phyloP scores from a whole-genome alignment of 2,888 invertebrate species.

The Prosopocoilus inquinatus region DNA sequence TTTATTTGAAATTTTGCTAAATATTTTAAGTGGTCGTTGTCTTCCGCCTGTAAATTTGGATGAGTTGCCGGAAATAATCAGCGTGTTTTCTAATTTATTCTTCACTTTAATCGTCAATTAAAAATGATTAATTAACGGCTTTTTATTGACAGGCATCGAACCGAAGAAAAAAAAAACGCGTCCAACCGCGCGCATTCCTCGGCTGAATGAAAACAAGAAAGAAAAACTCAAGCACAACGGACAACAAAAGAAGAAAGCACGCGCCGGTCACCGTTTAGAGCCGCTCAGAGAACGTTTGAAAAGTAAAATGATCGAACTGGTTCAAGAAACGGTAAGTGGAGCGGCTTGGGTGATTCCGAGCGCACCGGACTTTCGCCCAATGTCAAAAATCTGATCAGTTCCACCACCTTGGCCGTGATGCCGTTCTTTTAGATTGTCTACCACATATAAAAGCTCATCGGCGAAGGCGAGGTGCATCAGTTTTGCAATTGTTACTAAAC shows the following conservation, averaged over 20 bases:
- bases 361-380: slow-evolving; percentile 25
- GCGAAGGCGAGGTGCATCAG: slow-evolving; percentile 17
- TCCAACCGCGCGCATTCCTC: too few relatives aligned
- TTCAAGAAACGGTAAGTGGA: slow-evolving; percentile 30
- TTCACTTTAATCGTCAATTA: too few relatives aligned
- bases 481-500: slow-evolving; percentile 8
- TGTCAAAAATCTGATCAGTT: slow-evolving; percentile 26
- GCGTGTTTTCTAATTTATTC: too few relatives aligned
- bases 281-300: slow-evolving; percentile 20
- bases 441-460: slow-evolving; percentile 20
- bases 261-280: not conserved
- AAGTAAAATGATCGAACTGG: slow-evolving; percentile 32
- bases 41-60: too few relatives aligned
- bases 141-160: too few relatives aligned
- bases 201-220: too few relatives aligned
- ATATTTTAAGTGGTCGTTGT: too few relatives aligned
- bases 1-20: too few relatives aligned
- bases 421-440: slow-evolving; percentile 24
- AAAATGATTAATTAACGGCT: too few relatives aligned
- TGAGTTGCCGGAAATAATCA: too few relatives aligned
- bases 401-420: slow-evolving; percentile 20
- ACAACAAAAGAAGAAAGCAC: slow-evolving; percentile 22
- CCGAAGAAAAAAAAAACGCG: too few relatives aligned
- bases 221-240: not conserved
- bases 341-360: slow-evolving; percentile 23